Evolutionary conservation across 1,140 invertebrate genomes (phyloP).

Genomic region (Zaprionus lachaisei): DNA sequence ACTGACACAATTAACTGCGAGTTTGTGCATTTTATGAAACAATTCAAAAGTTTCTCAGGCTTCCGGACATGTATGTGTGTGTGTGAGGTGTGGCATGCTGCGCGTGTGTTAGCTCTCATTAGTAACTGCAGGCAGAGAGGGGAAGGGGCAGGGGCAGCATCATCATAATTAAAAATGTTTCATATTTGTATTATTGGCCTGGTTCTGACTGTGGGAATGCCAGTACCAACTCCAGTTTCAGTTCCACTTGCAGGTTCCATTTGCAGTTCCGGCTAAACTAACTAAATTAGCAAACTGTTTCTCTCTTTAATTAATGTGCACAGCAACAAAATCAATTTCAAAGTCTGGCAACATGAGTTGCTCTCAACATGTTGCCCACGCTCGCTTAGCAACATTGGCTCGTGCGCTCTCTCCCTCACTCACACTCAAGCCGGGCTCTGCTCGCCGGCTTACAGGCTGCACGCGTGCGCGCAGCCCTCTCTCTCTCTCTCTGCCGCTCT

Average conservation of each 20-base stretch:
- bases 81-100: slow-evolving; percentile 9
- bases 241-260: background rate
- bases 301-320: background rate
- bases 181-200: slow-evolving; percentile 75
- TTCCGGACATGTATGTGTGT: slow-evolving; percentile 39
- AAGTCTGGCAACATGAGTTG: background rate
- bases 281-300: slow-evolving; percentile 2
- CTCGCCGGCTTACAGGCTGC: slow-evolving; percentile 4
- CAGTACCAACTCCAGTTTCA: slow-evolving; percentile 6
- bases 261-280: slow-evolving; percentile 9
- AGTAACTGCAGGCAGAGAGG: slow-evolving; percentile 24
- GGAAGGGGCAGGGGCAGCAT: slow-evolving; percentile 30
- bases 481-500: background rate
- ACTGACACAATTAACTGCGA: slow-evolving; percentile 78
- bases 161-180: slow-evolving; percentile 65
- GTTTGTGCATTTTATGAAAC: slow-evolving; percentile 81
- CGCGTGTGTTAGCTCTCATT: slow-evolving; percentile 56
- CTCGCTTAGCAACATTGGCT: slow-evolving; percentile 38
- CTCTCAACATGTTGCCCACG: slow-evolving; percentile 31
- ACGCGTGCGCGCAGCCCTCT: slow-evolving; percentile 5
- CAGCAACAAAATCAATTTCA: background rate
- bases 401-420: slow-evolving; percentile 47
- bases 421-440: too few relatives aligned
- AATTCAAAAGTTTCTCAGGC: slow-evolving; percentile 82
- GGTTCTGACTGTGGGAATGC: slow-evolving; percentile 65